These are phyloP conservation scores for Arion vulgaris DNA, from an alignment of 1,140 invertebrate species.

Conservation along the genomic window DNA sequence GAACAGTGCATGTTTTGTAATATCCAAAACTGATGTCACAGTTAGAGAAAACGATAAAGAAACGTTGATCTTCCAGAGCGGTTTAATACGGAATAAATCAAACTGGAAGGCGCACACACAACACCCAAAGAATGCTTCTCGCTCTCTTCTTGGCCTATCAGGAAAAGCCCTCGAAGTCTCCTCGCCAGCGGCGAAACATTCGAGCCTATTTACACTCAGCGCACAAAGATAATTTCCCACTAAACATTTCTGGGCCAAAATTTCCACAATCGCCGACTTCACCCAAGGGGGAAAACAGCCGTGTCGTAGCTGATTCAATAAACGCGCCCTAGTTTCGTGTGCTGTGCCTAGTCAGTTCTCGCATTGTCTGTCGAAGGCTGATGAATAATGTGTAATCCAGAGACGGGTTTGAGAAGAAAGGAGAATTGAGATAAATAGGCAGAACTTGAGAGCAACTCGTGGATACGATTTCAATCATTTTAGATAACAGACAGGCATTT, in stretches of 20 bases:
- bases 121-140: slow-evolving; percentile 22
- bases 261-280: slow-evolving; percentile 27
- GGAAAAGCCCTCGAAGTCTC: slow-evolving; percentile 18
- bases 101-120: not conserved
- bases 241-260: slow-evolving; percentile 33
- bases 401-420: too few relatives aligned
- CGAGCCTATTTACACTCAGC: slow-evolving; percentile 20
- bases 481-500: too few relatives aligned
- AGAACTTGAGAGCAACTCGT: too few relatives aligned
- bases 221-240: slow-evolving; percentile 35
- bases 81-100: not conserved
- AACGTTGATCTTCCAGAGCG: not conserved
- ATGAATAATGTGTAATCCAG: too few relatives aligned
- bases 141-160: slow-evolving; percentile 16
- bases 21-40: not conserved
- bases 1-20: not conserved
- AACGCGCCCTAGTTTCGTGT: not conserved
- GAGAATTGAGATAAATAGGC: too few relatives aligned
- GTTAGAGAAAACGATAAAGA: not conserved
- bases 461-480: too few relatives aligned
- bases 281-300: slow-evolving; percentile 8
- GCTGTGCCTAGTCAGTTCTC: too few relatives aligned
- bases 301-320: slow-evolving; percentile 18
- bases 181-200: slow-evolving; percentile 14
- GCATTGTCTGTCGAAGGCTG: too few relatives aligned